These are phyloP conservation scores for Orthonevra nobilis DNA, from an alignment of 2,888 invertebrate genomes.

Conservation along the genomic window DNA sequence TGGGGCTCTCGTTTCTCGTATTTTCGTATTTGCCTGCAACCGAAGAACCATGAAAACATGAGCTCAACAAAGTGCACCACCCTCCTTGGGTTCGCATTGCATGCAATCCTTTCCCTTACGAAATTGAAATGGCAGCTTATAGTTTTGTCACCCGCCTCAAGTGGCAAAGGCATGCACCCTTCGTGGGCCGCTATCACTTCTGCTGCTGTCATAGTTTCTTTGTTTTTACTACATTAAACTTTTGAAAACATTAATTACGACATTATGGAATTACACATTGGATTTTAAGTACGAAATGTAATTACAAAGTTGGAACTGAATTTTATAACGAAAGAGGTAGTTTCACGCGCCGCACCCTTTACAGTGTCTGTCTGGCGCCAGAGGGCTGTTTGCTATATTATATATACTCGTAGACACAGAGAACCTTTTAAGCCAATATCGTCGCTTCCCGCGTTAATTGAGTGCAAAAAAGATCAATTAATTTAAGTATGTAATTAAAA, in stretches of 20 bases:
- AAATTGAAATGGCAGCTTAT: constrained; percentile 48
- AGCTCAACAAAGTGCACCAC: not conserved
- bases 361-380: constrained; percentile 5
- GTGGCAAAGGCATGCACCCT: not conserved
- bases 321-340: not conserved
- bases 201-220: constrained; percentile 1
- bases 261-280: constrained; percentile 68
- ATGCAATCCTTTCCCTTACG: not conserved
- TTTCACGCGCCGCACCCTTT: not conserved
- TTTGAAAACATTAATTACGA: constrained; percentile 67
- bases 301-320: constrained; percentile 59
- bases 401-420: not conserved
- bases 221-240: constrained; percentile 67
- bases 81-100: not conserved
- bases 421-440: constrained; percentile 20
- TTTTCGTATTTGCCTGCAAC: constrained; percentile 35
- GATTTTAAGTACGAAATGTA: constrained; percentile 66
- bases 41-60: constrained; percentile 37
- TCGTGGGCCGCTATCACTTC: not conserved
- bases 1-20: not conserved
- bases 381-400: too few relatives aligned
- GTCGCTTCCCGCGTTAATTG: constrained; percentile 21
- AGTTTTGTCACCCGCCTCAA: constrained; percentile 34
- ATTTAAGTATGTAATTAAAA: constrained; percentile 28
- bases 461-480: constrained; percentile 41